Percentiles rank a stretch among this genome's conserved stretches.
phyloP scores from a whole-genome alignment of 64 coral and sea anemone species.

The Actinia equina region DNA sequence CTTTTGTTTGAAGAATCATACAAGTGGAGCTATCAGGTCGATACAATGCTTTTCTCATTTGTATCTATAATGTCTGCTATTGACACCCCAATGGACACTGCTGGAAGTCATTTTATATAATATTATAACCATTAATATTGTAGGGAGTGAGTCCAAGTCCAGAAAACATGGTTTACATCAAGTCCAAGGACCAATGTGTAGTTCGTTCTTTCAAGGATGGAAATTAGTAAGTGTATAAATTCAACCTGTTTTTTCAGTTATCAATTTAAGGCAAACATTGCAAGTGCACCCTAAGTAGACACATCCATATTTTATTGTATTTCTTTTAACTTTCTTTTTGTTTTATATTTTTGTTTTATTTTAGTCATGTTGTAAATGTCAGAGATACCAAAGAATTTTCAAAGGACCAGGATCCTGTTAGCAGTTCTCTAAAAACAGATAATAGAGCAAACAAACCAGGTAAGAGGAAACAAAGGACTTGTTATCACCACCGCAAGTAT shows the following conservation, averaged over 20 bases:
- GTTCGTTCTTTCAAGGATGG: constrained; percentile 98
- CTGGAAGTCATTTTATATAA: too few species aligned
- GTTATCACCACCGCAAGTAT: not conserved
- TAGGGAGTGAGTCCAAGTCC: constrained; percentile 78
- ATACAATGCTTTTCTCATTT: too few species aligned
- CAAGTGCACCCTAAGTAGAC: not conserved
- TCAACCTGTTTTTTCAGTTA: not conserved
- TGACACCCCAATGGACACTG: too few species aligned
- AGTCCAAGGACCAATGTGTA: constrained; percentile 85
- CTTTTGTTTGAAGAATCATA: too few species aligned
- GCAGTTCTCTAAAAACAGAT: constrained; percentile 58
- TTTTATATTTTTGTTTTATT: not conserved
- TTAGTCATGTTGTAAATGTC: constrained; percentile 85
- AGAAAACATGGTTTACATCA: constrained; percentile 72
- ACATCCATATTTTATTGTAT: not conserved
- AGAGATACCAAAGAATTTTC: constrained; percentile 88
- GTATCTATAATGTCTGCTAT: too few species aligned
- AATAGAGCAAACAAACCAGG: constrained; percentile 49
- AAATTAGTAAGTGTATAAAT: constrained; percentile 82
- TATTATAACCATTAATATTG: not conserved
- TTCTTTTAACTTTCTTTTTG: not conserved
- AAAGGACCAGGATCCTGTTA: constrained; percentile 57
- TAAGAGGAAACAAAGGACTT: not conserved
- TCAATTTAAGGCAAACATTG: too few species aligned
- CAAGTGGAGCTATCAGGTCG: too few species aligned